phyloP scores from a whole-genome alignment of 1,140 invertebrate species.

The Heterodera schachtii region DNA sequence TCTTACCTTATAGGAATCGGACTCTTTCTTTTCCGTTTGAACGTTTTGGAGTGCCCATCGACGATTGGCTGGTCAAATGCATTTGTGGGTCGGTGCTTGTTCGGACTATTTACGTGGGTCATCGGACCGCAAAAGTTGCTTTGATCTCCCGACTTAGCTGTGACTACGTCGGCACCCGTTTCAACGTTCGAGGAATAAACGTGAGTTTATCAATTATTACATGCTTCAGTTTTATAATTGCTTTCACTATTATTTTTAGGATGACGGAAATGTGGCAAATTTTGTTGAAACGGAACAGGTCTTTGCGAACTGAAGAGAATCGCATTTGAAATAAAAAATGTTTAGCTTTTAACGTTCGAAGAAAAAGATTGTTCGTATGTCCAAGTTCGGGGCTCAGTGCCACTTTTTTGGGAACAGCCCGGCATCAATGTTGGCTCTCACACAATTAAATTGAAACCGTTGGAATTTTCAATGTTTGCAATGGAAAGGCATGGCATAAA shows the following conservation, averaged over 20 bases:
- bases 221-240: too few relatives aligned
- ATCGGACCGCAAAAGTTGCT: conserved; percentile 67
- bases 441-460: conserved; percentile 91
- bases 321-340: neutral
- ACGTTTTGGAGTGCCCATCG: conserved; percentile 52
- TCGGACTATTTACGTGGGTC: conserved; percentile 64
- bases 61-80: conserved; percentile 57
- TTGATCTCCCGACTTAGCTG: conserved; percentile 92
- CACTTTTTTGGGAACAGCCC: conserved; percentile 97
- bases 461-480: conserved; percentile 85
- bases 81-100: conserved; percentile 64
- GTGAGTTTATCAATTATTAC: neutral
- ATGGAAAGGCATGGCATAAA: conserved; percentile 72
- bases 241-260: conserved; percentile 66
- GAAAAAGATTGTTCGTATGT: conserved; percentile 76
- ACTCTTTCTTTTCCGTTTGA: conserved; percentile 61
- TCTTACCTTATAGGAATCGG: conserved; percentile 56
- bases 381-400: conserved; percentile 89
- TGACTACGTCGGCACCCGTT: conserved; percentile 89
- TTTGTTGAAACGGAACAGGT: conserved; percentile 98
- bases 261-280: conserved; percentile 98
- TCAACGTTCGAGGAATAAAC: conserved; percentile 96
- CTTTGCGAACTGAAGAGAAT: neutral
- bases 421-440: conserved; percentile 98
- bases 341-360: conserved; percentile 74